Conservation (phyloP, 1,140 invertebrate genomes). For the Aphelenchoides fujianensis region DNA sequence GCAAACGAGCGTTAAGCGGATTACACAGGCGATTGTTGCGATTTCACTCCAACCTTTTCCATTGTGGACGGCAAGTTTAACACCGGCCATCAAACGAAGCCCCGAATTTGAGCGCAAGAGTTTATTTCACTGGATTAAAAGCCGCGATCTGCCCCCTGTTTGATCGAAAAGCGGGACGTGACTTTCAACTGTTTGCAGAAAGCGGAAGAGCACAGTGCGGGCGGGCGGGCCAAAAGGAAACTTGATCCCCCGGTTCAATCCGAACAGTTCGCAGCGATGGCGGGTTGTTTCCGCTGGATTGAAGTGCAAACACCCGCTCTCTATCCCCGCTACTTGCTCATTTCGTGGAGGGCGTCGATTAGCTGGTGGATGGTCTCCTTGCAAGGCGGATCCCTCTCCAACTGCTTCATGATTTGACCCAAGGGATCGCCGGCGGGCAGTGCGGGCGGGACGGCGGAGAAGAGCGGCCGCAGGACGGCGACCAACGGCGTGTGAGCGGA, state of each 20-base stretch:
- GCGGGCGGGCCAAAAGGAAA: too few species aligned
- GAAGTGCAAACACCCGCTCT: too few species aligned
- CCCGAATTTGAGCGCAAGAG: neutral
- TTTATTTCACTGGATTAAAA: too few species aligned
- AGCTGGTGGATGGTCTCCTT: neutral
- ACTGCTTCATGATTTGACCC: neutral
- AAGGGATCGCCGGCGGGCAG: neutral
- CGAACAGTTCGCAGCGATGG: too few species aligned
- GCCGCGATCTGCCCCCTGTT: too few species aligned
- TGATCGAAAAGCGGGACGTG: too few species aligned
- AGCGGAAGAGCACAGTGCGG: too few species aligned
- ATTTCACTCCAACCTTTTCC: neutral
- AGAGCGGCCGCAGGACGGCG: neutral
- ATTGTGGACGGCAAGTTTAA: neutral
- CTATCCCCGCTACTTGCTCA: neutral
- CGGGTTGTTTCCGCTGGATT: too few species aligned
- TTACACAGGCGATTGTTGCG: neutral
- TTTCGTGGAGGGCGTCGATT: neutral
- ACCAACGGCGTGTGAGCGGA: neutral
- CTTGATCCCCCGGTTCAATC: too few species aligned
- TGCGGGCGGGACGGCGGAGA: neutral
- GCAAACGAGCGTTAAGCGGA: too few species aligned
- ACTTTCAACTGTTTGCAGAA: too few species aligned
- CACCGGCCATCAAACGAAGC: neutral
- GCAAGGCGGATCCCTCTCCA: neutral